Evolutionary conservation across 2,113 vertebrate species (phyloP).

Genomic region (Prunella himalayana): DNA sequence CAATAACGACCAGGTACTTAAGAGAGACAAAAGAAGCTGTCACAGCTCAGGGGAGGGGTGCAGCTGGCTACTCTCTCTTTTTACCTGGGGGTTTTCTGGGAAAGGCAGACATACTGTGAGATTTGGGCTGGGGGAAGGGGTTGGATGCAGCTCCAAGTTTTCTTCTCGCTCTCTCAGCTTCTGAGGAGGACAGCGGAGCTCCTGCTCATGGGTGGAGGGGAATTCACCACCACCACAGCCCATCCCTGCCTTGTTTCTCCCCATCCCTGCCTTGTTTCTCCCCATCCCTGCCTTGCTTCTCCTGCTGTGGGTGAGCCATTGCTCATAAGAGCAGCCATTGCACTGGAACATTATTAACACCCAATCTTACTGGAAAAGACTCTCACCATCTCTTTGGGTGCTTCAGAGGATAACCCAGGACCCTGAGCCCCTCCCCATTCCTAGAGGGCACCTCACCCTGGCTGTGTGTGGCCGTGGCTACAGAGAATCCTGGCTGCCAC

Average conservation of each 20-base stretch:
- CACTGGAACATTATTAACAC: not conserved
- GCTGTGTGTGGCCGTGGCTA: not conserved
- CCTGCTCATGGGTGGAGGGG: not conserved
- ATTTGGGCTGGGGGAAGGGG: not conserved
- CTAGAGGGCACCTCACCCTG: not conserved
- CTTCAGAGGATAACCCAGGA: not conserved
- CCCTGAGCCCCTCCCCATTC: no score
- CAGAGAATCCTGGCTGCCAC: not conserved
- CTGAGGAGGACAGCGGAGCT: not conserved
- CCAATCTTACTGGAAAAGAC: no score
- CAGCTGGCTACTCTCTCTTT: not conserved
- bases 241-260: not conserved
- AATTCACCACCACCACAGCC: fast-evolving
- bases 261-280: no score
- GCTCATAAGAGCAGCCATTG: not conserved
- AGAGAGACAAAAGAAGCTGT: not conserved
- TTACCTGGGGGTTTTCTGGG: not conserved
- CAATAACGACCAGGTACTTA: not conserved
- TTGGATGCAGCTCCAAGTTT: not conserved
- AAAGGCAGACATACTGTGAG: not conserved
- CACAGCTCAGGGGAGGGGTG: not conserved
- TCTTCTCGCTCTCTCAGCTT: not conserved
- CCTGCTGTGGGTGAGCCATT: not conserved
- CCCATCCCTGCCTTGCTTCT: no score
- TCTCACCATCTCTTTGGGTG: no score